Evolutionary conservation across 2,113 vertebrate species (phyloP).

Genomic region (Tylochromis polylepis): DNA sequence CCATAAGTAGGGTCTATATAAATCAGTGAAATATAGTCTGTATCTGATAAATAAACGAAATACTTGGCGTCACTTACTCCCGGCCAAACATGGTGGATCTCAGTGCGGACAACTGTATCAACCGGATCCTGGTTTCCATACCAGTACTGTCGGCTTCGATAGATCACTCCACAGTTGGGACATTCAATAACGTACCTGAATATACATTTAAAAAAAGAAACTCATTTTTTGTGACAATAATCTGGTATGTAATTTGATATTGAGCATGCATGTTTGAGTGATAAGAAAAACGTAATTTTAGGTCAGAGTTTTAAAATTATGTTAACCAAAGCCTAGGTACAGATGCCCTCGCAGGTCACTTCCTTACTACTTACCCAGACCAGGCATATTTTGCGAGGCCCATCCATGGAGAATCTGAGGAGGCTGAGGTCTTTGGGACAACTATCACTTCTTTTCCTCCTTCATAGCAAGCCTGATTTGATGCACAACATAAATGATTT

Average conservation of each 20-base stretch:
- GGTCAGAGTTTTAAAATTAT: not conserved
- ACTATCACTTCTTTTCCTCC: conserved; percentile 93
- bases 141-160: conserved; percentile 98
- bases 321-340: not conserved
- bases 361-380: conserved; percentile 87
- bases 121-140: conserved; percentile 98
- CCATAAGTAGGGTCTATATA: not conserved
- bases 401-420: conserved; percentile 96
- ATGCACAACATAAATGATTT: not conserved
- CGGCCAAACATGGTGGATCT: conserved; percentile 97
- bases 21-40: not conserved
- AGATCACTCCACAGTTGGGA: conserved; percentile 93
- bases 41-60: not conserved
- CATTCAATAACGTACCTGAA: conserved; percentile 96
- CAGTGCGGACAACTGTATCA: conserved; percentile 95
- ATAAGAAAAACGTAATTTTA: not conserved
- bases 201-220: not conserved
- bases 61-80: conserved; percentile 76
- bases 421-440: conserved; percentile 96
- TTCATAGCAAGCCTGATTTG: conserved; percentile 91
- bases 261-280: not conserved
- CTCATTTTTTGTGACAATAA: not conserved
- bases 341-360: not conserved
- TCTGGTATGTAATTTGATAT: not conserved
- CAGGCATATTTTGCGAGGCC: conserved; percentile 97